Evolutionary conservation across 2,888 invertebrate species (phyloP).

Genomic region (Sesia apiformis): DNA sequence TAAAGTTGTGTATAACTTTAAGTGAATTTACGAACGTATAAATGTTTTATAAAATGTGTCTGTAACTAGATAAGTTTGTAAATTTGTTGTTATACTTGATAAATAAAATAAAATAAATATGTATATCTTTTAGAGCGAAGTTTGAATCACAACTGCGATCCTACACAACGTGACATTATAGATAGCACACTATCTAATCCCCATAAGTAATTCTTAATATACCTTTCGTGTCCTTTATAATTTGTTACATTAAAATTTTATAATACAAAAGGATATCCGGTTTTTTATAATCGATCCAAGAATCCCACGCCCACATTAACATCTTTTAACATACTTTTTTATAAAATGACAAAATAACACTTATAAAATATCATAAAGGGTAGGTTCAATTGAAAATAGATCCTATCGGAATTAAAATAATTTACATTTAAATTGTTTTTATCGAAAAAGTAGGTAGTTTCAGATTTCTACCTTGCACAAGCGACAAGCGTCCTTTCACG

Average conservation of each 20-base stretch:
- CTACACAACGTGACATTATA: not conserved
- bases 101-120: no score
- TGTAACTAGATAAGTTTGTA: no score
- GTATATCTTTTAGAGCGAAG: no score
- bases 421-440: constrained; percentile 6
- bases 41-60: no score
- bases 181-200: not conserved
- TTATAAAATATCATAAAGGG: constrained; percentile 29
- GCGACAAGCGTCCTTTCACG: constrained; percentile 17
- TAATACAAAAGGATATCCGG: constrained; percentile 52
- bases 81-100: no score
- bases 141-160: no score
- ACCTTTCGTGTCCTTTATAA: not conserved
- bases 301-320: constrained; percentile 49
- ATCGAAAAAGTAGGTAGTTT: not conserved
- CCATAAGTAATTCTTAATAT: not conserved
- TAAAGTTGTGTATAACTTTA: no score
- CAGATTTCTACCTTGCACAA: constrained; percentile 33
- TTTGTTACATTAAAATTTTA: constrained; percentile 23
- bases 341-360: constrained; percentile 32
- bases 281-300: constrained; percentile 28
- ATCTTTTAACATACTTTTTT: constrained; percentile 5
- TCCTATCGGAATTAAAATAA: constrained; percentile 32
- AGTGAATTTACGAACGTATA: no score
- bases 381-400: constrained; percentile 30